phyloP scores from a whole-genome alignment of 2,888 invertebrate species.

The Pecten maximus region DNA sequence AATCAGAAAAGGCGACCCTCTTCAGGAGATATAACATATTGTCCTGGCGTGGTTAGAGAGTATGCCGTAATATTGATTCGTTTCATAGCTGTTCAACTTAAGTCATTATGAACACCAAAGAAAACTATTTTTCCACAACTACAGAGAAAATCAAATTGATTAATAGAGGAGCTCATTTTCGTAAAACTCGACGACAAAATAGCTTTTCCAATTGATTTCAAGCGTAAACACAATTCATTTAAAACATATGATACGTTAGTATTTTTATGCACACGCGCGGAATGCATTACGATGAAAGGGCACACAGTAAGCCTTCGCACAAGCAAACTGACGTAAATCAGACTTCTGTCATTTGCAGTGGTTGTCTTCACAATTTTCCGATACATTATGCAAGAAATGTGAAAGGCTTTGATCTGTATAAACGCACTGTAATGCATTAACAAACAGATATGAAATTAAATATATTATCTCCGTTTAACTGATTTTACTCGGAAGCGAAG shows the following conservation, averaged over 20 bases:
- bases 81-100: neutral
- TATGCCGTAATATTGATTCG: neutral
- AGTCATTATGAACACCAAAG: slow-evolving; percentile 18
- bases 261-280: neutral
- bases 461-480: slow-evolving; percentile 2
- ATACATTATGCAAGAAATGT: neutral
- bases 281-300: neutral
- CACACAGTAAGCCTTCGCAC: neutral
- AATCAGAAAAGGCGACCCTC: neutral
- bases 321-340: neutral
- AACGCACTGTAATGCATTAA: neutral
- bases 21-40: neutral
- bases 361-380: slow-evolving; percentile 23
- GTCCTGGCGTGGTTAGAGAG: neutral
- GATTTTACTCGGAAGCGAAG: neutral
- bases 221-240: neutral
- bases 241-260: neutral
- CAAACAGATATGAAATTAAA: slow-evolving; percentile 13
- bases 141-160: neutral
- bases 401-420: neutral
- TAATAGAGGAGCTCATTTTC: neutral
- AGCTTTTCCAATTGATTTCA: neutral
- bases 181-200: slow-evolving; percentile 2
- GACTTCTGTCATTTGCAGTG: neutral
- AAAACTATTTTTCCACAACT: neutral